Evolutionary conservation across 2,888 invertebrate species (phyloP).

Genomic region (Chironomus tentans): DNA sequence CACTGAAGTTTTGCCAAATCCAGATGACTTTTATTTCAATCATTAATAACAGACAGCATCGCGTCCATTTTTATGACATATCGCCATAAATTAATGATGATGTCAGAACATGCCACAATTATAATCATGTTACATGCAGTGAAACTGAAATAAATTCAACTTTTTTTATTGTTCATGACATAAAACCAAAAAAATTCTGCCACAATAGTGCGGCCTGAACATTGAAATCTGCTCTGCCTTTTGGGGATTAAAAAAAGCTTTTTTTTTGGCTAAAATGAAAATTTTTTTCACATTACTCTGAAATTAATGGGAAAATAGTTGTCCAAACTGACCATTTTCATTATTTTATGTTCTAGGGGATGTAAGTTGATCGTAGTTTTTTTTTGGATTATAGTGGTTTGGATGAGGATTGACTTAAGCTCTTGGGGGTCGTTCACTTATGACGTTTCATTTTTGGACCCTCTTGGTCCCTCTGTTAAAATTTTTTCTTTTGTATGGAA

Average conservation of each 20-base stretch:
- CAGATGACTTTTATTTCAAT: not conserved
- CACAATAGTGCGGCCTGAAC: not conserved
- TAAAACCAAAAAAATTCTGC: not conserved
- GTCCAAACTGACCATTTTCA: not conserved
- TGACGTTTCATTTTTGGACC: too few relatives aligned
- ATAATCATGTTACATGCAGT: conserved; percentile 2
- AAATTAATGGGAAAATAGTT: not conserved
- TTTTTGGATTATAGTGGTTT: too few relatives aligned
- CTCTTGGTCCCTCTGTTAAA: too few relatives aligned
- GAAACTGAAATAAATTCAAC: not conserved
- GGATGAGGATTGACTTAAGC: too few relatives aligned
- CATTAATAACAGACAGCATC: not conserved
- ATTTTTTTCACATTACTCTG: not conserved
- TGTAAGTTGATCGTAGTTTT: too few relatives aligned
- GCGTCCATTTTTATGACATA: not conserved
- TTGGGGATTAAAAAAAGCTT: not conserved
- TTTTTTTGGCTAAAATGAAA: not conserved
- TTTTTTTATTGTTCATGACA: not conserved
- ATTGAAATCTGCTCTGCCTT: not conserved
- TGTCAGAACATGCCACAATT: not conserved
- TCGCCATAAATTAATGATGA: conserved; percentile 1
- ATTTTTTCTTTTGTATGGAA: too few relatives aligned
- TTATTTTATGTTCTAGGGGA: not conserved
- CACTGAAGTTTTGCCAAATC: not conserved
- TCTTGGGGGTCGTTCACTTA: too few relatives aligned